phyloP scores from a whole-genome alignment of 2,113 vertebrate species.

The Trochalopteron elliotii region DNA sequence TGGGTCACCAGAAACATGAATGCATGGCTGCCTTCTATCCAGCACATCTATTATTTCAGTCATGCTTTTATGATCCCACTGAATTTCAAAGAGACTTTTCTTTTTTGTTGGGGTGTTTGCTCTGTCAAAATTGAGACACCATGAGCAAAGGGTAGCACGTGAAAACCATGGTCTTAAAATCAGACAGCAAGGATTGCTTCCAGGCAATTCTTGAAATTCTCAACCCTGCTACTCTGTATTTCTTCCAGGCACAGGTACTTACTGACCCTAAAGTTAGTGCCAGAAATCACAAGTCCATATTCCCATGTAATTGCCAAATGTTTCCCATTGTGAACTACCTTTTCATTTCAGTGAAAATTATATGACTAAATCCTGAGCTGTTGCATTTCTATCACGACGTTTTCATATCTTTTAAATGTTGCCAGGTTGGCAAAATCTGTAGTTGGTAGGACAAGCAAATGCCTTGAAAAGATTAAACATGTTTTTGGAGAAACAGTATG shows the following conservation, averaged over 20 bases:
- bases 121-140: not conserved
- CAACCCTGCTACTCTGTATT: not conserved
- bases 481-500: not conserved
- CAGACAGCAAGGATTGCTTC: not conserved
- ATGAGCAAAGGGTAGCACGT: not conserved
- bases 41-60: not conserved
- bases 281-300: not conserved
- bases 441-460: not conserved
- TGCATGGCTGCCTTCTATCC: not conserved
- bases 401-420: not conserved
- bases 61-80: not conserved
- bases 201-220: not conserved
- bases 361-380: not conserved
- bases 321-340: not conserved
- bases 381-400: not conserved
- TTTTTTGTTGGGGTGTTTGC: not conserved
- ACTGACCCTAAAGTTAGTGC: not conserved
- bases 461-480: not conserved
- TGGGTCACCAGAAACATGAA: not conserved
- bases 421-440: not conserved
- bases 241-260: not conserved
- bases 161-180: not conserved
- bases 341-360: not conserved
- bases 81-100: not conserved
- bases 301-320: not conserved